phyloP scores from a whole-genome alignment of 2,797 vertebrate genomes.

The Cephalopachus bancanus region DNA sequence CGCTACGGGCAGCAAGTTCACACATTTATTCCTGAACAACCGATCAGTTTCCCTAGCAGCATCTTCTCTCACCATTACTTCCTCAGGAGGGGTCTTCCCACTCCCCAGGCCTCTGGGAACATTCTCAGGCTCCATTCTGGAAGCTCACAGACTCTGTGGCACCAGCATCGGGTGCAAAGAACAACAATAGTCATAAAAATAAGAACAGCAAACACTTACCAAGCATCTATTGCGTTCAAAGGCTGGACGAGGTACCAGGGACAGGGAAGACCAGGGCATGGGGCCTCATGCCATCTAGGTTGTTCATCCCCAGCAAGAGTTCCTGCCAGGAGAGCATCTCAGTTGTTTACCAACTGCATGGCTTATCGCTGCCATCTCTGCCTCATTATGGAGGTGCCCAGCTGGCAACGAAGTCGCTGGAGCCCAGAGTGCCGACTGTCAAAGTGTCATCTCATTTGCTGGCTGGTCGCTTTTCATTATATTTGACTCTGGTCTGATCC shows the following conservation, averaged over 20 bases:
- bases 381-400: neutral
- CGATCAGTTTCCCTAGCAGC: neutral
- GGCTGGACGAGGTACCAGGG: fast-evolving
- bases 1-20: fast-evolving
- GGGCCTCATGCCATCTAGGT: fast-evolving
- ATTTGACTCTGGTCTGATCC: neutral
- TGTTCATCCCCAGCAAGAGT: fast-evolving
- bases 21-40: neutral
- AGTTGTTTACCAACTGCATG: neutral
- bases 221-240: fast-evolving
- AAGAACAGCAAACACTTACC: too few relatives aligned
- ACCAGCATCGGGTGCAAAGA: neutral
- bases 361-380: neutral
- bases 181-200: neutral
- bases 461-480: neutral
- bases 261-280: fast-evolving
- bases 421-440: neutral
- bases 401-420: neutral
- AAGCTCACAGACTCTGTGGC: too few relatives aligned
- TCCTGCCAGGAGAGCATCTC: fast-evolving
- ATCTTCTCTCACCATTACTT: fast-evolving
- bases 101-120: too few relatives aligned
- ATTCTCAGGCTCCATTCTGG: neutral
- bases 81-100: fast-evolving
- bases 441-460: neutral